These are phyloP conservation scores for Metellina segmentata DNA, from an alignment of 2,888 invertebrate genomes.

Conservation along the genomic window DNA sequence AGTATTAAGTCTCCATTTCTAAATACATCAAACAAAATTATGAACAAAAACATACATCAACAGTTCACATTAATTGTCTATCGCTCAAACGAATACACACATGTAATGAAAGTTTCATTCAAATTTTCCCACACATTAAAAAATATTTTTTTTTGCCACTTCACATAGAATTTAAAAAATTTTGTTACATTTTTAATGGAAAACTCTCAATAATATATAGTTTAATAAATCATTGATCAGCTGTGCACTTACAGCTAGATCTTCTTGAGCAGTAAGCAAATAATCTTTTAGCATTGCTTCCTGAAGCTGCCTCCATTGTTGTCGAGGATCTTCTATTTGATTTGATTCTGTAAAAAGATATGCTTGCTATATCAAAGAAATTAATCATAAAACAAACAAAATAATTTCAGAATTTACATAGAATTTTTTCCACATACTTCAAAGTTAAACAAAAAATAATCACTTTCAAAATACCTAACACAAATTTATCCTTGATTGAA, in stretches of 20 bases:
- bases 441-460: neutral
- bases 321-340: slow-evolving; percentile 96
- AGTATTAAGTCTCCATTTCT: no score
- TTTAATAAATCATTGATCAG: neutral
- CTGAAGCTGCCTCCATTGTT: slow-evolving; percentile 97
- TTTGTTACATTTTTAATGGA: no score
- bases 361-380: neutral
- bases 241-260: slow-evolving; percentile 89
- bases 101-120: no score
- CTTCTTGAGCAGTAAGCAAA: slow-evolving; percentile 96
- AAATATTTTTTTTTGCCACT: no score
- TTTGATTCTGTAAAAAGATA: slow-evolving; percentile 89
- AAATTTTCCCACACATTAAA: no score
- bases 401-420: neutral
- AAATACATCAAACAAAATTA: no score
- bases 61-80: no score
- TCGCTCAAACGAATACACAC: no score
- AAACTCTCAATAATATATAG: no score
- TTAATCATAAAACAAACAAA: neutral
- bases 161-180: no score
- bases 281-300: slow-evolving; percentile 98
- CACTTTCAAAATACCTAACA: neutral
- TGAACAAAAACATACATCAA: no score
- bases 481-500: no score
- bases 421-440: neutral